These are phyloP conservation scores for Daptonema setosum DNA, from an alignment of 2,888 invertebrate genomes.

Conservation along the genomic window DNA sequence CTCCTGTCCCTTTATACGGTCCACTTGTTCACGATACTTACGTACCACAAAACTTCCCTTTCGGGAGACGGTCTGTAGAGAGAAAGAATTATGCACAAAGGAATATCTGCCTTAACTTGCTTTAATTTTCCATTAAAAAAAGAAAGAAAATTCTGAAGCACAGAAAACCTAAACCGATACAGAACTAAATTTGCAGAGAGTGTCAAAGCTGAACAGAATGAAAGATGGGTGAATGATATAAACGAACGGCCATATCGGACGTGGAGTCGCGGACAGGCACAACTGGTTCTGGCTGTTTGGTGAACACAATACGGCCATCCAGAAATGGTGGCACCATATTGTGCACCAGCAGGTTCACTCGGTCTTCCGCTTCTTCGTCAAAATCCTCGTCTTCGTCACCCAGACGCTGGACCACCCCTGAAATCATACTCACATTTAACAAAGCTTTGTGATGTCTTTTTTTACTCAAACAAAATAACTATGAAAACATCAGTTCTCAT, in stretches of 20 bases:
- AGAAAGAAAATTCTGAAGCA: neutral
- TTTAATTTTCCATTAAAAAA: too few species aligned
- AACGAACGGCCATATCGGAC: slow-evolving; percentile 74
- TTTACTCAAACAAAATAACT: too few species aligned
- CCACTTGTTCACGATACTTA: slow-evolving; percentile 78
- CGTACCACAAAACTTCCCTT: slow-evolving; percentile 54
- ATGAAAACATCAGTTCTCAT: too few species aligned
- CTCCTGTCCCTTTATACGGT: slow-evolving; percentile 75
- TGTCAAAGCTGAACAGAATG: too few species aligned
- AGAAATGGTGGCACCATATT: slow-evolving; percentile 96
- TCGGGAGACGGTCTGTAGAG: neutral
- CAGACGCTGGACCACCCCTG: slow-evolving; percentile 9
- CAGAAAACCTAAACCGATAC: too few species aligned
- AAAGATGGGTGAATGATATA: too few species aligned
- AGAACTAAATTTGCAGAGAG: too few species aligned
- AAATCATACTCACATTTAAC: slow-evolving; percentile 1
- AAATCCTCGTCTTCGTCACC: slow-evolving; percentile 55
- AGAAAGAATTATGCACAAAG: neutral
- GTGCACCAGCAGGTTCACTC: slow-evolving; percentile 84
- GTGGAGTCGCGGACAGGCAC: slow-evolving; percentile 50
- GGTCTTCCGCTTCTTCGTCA: slow-evolving; percentile 58
- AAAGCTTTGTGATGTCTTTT: too few species aligned
- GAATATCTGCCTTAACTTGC: too few species aligned
- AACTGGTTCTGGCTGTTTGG: slow-evolving; percentile 73
- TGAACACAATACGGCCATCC: slow-evolving; percentile 93